Evolutionary conservation across 2,113 vertebrate genomes (phyloP).

Genomic region (Rhinichthys klamathensis): DNA sequence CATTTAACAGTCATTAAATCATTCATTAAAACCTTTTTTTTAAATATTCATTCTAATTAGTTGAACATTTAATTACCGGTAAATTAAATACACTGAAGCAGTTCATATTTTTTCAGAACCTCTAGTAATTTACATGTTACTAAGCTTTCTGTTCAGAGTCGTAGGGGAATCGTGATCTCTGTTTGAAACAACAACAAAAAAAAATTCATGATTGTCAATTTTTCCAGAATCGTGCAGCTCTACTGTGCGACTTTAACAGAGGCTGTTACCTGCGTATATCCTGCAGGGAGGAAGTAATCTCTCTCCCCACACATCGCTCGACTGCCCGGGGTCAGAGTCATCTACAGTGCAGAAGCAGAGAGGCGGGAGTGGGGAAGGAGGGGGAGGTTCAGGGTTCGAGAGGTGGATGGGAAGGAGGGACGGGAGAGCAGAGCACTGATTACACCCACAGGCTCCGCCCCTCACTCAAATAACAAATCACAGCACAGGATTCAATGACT

Average conservation of each 20-base stretch:
- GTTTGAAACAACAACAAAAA: too few species aligned
- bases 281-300: slow-evolving; percentile 89
- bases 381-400: slow-evolving; percentile 57
- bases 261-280: slow-evolving; percentile 89
- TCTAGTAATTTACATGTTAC: too few species aligned
- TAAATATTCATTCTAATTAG: too few species aligned
- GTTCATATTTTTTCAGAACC: too few species aligned
- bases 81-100: too few species aligned
- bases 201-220: too few species aligned
- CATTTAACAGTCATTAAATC: too few species aligned
- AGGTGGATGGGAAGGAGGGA: slow-evolving; percentile 63
- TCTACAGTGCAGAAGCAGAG: slow-evolving; percentile 87
- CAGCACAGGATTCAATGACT: slow-evolving; percentile 18
- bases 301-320: slow-evolving; percentile 84
- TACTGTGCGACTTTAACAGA: slow-evolving; percentile 54
- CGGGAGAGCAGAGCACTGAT: slow-evolving; percentile 75
- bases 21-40: too few species aligned
- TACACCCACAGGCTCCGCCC: slow-evolving; percentile 66
- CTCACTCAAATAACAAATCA: slow-evolving; percentile 56
- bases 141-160: too few species aligned
- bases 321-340: slow-evolving; percentile 88
- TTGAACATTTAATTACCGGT: too few species aligned
- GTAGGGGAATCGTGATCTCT: too few species aligned
- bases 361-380: slow-evolving; percentile 69
- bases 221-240: too few species aligned